Evolutionary conservation across 92 coral and sea anemone species (phyloP).

Genomic region (Bergia puertoricense): DNA sequence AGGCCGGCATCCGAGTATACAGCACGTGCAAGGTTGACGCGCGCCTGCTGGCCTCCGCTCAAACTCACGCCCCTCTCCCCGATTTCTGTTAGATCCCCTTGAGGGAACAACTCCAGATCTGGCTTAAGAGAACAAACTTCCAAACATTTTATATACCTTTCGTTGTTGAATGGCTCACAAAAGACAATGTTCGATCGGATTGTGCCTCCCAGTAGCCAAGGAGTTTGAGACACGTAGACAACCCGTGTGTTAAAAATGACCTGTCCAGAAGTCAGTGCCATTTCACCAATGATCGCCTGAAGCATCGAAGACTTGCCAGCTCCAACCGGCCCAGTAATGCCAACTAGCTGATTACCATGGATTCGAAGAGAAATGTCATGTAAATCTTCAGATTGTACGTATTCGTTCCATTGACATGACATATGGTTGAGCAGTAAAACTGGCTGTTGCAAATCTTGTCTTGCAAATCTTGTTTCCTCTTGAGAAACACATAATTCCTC

Average conservation of each 20-base stretch:
- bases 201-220: neutral
- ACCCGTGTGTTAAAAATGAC: neutral
- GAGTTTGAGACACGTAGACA: neutral
- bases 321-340: neutral
- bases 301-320: neutral
- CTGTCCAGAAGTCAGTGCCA: neutral
- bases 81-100: neutral
- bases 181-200: neutral
- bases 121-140: conserved; percentile 1
- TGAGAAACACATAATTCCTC: neutral
- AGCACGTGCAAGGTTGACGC: neutral
- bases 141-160: neutral
- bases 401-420: conserved; percentile 4
- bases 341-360: neutral
- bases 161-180: neutral
- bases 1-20: neutral
- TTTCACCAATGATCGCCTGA: neutral
- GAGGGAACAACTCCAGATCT: neutral
- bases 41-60: neutral
- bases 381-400: neutral
- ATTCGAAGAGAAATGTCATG: neutral
- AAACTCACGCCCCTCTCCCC: neutral
- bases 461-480: neutral
- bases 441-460: neutral
- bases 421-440: conserved; percentile 1